Conservation (phyloP, 2,113 vertebrate genomes). For the Aspidoscelis tigris region DNA sequence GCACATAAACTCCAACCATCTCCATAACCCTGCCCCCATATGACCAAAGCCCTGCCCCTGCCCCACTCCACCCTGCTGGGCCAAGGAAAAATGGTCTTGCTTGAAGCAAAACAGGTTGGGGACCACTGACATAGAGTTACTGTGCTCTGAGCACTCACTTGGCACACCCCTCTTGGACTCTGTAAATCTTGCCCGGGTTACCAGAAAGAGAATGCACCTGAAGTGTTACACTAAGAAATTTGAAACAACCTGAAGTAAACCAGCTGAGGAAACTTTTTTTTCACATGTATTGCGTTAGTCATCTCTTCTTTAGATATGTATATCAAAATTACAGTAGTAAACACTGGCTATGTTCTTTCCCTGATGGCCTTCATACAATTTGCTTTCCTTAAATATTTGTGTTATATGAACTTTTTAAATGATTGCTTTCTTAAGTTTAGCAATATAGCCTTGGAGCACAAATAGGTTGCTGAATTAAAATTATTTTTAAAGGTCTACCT, state of each 20-base stretch:
- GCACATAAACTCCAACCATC: too few relatives aligned
- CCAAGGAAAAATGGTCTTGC: too few relatives aligned
- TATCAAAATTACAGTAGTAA: not conserved
- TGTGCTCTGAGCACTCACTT: too few relatives aligned
- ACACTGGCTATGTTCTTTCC: not conserved
- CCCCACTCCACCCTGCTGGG: too few relatives aligned
- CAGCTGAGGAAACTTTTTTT: not conserved
- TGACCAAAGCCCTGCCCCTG: too few relatives aligned
- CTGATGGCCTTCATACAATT: constrained; percentile 56
- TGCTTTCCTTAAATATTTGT: constrained; percentile 9
- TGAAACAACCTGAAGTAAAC: not conserved
- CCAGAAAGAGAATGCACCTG: too few relatives aligned
- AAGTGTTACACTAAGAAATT: not conserved
- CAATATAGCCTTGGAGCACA: not conserved
- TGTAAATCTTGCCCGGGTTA: too few relatives aligned
- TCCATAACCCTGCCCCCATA: too few relatives aligned
- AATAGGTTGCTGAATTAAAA: not conserved
- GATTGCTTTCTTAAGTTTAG: not conserved
- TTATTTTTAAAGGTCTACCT: not conserved
- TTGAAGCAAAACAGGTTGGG: too few relatives aligned
- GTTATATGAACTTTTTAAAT: constrained; percentile 12
- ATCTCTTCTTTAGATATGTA: constrained; percentile 20
- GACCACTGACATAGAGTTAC: too few relatives aligned
- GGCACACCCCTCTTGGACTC: too few relatives aligned
- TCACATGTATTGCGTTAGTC: not conserved